Evolutionary conservation across 2,113 vertebrate genomes (phyloP).

Genomic region (Bubo blakistoni): DNA sequence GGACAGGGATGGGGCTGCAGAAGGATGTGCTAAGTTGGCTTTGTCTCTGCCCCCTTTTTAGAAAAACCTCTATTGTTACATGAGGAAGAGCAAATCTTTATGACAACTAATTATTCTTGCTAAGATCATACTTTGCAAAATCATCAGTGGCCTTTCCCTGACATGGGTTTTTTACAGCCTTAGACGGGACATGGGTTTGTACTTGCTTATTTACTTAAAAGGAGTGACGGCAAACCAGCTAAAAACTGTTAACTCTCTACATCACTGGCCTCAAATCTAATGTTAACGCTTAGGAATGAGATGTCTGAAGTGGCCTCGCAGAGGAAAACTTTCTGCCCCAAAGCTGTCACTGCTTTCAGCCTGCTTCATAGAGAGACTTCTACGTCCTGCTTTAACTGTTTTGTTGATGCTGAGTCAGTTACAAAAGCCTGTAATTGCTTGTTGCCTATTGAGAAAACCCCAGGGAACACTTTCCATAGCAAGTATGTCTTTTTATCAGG

Average conservation of each 20-base stretch:
- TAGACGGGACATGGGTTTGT: neutral
- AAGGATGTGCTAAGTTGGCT: neutral
- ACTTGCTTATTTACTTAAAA: conserved; percentile 2
- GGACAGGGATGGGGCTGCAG: neutral
- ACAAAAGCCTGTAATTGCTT: neutral
- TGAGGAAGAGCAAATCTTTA: neutral
- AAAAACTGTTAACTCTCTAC: neutral
- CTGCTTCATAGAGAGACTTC: neutral
- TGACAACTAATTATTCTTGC: neutral
- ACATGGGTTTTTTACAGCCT: neutral
- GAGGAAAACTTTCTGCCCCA: neutral
- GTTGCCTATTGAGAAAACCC: neutral
- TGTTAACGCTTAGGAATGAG: neutral
- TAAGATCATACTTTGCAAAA: neutral
- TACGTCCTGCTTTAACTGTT: neutral
- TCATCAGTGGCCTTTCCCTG: neutral
- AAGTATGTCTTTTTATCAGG: neutral
- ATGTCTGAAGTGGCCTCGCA: neutral
- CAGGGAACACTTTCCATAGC: neutral
- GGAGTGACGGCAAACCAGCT: neutral
- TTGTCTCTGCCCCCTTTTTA: neutral
- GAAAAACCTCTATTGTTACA: neutral
- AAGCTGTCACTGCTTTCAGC: neutral
- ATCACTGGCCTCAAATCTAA: neutral
- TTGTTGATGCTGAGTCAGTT: neutral